These are phyloP conservation scores for Drosophila nr. perissopoda DNA, from an alignment of 2,888 invertebrate genomes.

Conservation along the genomic window DNA sequence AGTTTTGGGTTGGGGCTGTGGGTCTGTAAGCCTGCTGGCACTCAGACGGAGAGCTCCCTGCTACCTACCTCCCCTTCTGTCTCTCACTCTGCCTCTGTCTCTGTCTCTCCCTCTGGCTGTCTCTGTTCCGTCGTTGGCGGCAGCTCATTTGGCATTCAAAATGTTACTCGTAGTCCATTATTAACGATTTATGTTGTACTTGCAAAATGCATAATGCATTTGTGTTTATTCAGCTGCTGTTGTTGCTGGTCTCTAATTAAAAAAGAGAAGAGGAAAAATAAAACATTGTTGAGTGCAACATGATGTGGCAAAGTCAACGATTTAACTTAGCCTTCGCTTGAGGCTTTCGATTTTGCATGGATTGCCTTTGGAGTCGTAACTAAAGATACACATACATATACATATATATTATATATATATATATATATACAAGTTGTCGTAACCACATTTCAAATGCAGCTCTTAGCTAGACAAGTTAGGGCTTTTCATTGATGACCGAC, in stretches of 20 bases:
- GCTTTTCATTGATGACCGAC: conserved; percentile 56
- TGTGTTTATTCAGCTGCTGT: conserved; percentile 15
- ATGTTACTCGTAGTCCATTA: conserved; percentile 57
- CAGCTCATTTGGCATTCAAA: conserved; percentile 75
- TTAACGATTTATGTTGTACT: conserved; percentile 60
- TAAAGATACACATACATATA: neutral
- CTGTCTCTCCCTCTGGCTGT: neutral
- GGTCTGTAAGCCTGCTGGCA: conserved; percentile 3
- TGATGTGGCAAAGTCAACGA: conserved; percentile 26
- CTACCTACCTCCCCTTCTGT: neutral
- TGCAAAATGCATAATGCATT: conserved; percentile 67
- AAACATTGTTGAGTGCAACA: conserved; percentile 15
- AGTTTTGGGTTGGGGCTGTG: conserved; percentile 16
- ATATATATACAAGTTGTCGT: neutral
- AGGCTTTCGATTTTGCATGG: conserved; percentile 57
- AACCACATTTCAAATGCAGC: conserved; percentile 34
- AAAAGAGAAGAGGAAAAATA: conserved; percentile 15
- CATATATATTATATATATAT: neutral
- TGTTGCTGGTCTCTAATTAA: conserved; percentile 22
- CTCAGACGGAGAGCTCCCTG: neutral
- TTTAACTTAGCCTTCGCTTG: conserved; percentile 51
- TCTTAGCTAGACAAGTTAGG: conserved; percentile 37
- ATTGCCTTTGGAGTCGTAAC: conserved; percentile 4
- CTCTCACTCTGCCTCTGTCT: neutral
- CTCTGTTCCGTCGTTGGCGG: conserved; percentile 1